Base-by-base conservation (phyloP, 2,113 vertebrate species). In the Ctenodactylus gundi region DNA sequence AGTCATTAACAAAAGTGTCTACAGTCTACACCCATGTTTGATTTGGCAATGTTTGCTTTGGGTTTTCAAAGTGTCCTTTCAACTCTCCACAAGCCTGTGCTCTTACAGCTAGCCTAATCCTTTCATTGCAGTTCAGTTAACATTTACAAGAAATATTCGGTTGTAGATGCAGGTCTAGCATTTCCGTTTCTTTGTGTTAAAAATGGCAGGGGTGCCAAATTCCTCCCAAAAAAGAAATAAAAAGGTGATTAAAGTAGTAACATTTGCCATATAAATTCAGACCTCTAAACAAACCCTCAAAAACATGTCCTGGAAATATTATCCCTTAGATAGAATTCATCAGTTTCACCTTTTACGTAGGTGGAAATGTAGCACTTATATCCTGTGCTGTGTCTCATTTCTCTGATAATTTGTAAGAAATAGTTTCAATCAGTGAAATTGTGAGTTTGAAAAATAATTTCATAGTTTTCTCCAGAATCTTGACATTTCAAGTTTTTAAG, bases 401-500 rank as follows among this genome's bases (percentile, higher is more conserved):
- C 25, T 3, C 20, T 85, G 60, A 55, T 57, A 87, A 49, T 88
- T 96, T 23, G 49, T 62, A 76, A 94, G 80, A 96, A 93, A 95
- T 3, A 81, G 10, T 57, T 94, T 93, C 39, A 95, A 49, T 93
- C 72, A 93, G 58, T 92, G 77, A 90, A 92, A 58, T 34, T 75
- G 58, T 41, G 95, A 94, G 53, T 53, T 90, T 95, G 93, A 94
- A 83, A 92, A 93, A 81, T 88, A 93, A 92, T 94, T 95, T 94
- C 60, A 46, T 73, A 80, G 21, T 62, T 96, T 85, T 97, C 64
- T 85, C 67, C 6, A 86, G 57, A 94, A 94, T 95, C 88, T 91
- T 97, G 97, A 97, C 96, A 97, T 96, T 98, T 98, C 62, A 92
- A 89, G 51, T 83, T 94, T 97, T 89, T 94, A 51, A 95, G 78